Evolutionary conservation across 2,797 vertebrate species (phyloP).

Genomic region (Chelon auratus): DNA sequence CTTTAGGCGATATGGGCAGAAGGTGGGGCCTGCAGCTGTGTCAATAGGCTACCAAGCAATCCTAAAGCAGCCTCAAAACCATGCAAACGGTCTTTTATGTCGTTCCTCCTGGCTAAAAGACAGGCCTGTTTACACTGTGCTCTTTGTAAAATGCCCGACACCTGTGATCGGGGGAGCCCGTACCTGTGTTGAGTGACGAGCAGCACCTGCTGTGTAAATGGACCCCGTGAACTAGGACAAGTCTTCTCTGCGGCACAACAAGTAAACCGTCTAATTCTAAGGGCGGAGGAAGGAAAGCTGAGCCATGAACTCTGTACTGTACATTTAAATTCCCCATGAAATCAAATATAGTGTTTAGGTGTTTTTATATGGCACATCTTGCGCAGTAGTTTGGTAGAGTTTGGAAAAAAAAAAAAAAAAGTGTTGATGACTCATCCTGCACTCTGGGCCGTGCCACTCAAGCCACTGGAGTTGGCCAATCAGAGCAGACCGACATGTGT

Average conservation of each 20-base stretch:
- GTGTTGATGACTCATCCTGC: too few species aligned
- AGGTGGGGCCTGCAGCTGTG: constrained; percentile 85
- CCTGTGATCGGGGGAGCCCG: constrained; percentile 64
- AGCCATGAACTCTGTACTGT: background rate
- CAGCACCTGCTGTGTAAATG: constrained; percentile 75
- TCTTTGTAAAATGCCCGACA: constrained; percentile 70
- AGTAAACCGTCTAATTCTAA: constrained; percentile 17
- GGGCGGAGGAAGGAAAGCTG: background rate
- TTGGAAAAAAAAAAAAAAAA: too few species aligned
- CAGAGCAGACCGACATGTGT: too few species aligned
- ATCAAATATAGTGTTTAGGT: too few species aligned
- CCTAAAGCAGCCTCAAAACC: constrained; percentile 73
- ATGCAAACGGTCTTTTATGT: constrained; percentile 76
- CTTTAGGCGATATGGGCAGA: constrained; percentile 66
- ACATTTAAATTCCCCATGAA: too few species aligned
- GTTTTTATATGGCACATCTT: too few species aligned
- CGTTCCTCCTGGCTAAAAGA: constrained; percentile 67
- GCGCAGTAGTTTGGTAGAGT: too few species aligned
- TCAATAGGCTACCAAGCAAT: constrained; percentile 81
- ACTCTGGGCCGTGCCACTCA: too few species aligned
- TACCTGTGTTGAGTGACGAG: constrained; percentile 75
- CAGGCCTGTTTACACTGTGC: constrained; percentile 70
- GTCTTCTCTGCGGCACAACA: constrained; percentile 27
- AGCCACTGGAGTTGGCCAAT: too few species aligned
- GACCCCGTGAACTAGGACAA: constrained; percentile 47